Percentiles rank a stretch among this genome's conserved stretches.
Evolutionary conservation across 2,888 invertebrate species (phyloP).

Genomic region (Leistus spinibarbis): DNA sequence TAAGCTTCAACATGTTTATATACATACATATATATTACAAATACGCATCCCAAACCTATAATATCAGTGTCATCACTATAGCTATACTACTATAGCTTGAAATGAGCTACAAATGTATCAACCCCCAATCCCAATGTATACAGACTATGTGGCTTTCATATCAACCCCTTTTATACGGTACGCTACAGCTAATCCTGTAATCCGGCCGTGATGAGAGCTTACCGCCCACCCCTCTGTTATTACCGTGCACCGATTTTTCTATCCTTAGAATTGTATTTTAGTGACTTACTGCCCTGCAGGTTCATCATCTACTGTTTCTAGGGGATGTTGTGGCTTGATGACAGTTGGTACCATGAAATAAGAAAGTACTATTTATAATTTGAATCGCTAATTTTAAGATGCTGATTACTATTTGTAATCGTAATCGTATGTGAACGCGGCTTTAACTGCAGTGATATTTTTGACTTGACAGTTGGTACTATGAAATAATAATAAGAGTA

Average conservation of each 20-base stretch:
- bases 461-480: too few species aligned
- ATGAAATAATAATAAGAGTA: too few species aligned
- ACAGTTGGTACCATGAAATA: too few species aligned
- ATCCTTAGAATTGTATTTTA: background rate
- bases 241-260: background rate
- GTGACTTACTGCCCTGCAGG: background rate
- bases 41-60: too few species aligned
- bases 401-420: too few species aligned
- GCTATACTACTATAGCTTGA: too few species aligned
- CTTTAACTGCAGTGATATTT: too few species aligned
- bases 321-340: background rate
- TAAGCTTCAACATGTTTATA: background rate
- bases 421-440: too few species aligned
- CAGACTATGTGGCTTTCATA: background rate
- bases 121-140: slow-evolving; percentile 27
- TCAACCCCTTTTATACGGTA: background rate
- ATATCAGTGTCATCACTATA: background rate
- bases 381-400: too few species aligned
- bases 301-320: background rate
- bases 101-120: slow-evolving; percentile 31
- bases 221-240: background rate
- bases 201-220: slow-evolving; percentile 36
- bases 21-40: too few species aligned
- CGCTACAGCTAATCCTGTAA: slow-evolving; percentile 26
- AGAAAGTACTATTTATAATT: too few species aligned